Evolutionary conservation across 2,113 vertebrate species (phyloP), one percentile per base, ranked within the genome.

Genomic region (Holacanthus passer): DNA sequence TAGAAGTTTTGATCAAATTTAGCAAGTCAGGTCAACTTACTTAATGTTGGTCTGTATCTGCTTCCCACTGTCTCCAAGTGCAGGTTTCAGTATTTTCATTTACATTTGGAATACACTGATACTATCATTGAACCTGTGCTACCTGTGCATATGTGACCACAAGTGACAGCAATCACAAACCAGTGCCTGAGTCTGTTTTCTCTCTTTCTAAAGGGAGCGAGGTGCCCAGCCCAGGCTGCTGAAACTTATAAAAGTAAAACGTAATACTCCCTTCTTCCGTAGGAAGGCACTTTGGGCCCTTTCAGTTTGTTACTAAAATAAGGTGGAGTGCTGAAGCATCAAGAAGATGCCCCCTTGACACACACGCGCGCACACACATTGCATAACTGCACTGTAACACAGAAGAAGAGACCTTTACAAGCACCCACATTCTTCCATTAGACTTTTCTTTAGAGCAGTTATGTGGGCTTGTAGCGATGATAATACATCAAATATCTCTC

Each of bases 381-480:
- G 64, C 79, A 20, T 88, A 87, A 89, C 75, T 29, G 48, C 68
- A 74, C 43, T 39, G 75, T 64, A 73, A 1, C 41, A 62, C 5
- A 70, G 48, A 65, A 79, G 71, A 48, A 35, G 19, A 76, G 47
- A 71, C 65, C 72, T 80, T 82, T 41, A 64, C 39, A 7, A 52
- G 56, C 79, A 59, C 76, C 73, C 77, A 80, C 78, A 62, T 81
- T 66, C 74, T 56, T 81, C 50, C 71, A 77, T 73, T 71, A 59
- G 63, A 7, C 64, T 53, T 81, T 58, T 82, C 67, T 79, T 64
- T 24, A 19, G 24, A 39, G 41, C 50, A 37, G 45, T 31, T 45
- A 43, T 70, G 79, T 63, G 64, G 63, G 79, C 39, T 73, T 52
- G 24, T 7, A 73, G 60, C 17, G 22, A 47, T 16, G 58, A 74